Base-by-base conservation (phyloP, 2,888 invertebrate genomes). In the Oegoconia quadripuncta region DNA sequence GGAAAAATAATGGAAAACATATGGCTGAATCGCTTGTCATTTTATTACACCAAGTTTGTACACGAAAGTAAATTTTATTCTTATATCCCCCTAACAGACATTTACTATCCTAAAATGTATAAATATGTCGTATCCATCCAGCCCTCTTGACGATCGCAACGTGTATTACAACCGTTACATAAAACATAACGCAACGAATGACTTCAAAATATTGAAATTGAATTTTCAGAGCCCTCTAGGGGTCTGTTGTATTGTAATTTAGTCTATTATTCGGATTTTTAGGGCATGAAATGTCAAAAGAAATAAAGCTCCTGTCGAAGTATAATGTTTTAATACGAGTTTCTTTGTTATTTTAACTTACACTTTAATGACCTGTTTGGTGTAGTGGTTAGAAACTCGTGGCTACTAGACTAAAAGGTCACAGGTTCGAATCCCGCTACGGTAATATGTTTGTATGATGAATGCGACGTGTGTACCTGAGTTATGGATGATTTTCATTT, bases 151-250 rank as follows among this genome's bases (percentile, higher is more conserved):
- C 45, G 57, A 50, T 48, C 42, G 41, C 42, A 49, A 55, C 51
- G 59, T 55, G 59, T 53, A 58, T 67, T 64, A 65, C 70, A 71
- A 75, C 72, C 68, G 67, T 63, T 62, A 67, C 65, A 74, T 79
- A 78, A 78, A 78, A 74, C 64, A 68, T 64, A 62, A 22, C 58
- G 55, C 53, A 53, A 64, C 62, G 60, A 64, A 59, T 59, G n/a
- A 62, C 46, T 47, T 52, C 49, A 52, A 53, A 59, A 65, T 63
- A 64, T 59, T 55, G 70, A 63, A 75, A 82, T 78, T 79, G 78
- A 80, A 80, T 78, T 77, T 72, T 65, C 63, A 62, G 64, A 59
- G 59, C 65, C 70, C 68, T 55, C 59, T 55, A 55, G 64, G 59
- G 63, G 53, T 54, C 41, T 48, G 50, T 56, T 64, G 60, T 59